phyloP scores from a whole-genome alignment of 2,797 vertebrate species.

The Pseudochirops cupreus region DNA sequence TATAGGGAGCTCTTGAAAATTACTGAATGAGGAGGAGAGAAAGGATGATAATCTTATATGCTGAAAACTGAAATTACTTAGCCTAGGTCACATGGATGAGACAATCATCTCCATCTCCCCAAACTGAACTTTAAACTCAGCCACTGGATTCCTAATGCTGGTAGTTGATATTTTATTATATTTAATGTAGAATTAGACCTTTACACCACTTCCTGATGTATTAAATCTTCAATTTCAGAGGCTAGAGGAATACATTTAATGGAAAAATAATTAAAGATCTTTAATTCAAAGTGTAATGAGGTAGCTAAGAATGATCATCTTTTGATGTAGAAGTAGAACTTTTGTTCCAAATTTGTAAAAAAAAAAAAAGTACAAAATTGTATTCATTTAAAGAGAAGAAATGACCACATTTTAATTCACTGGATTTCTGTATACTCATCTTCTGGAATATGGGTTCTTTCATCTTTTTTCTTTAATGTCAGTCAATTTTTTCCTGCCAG shows the following conservation, averaged over 20 bases:
- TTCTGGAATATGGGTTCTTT: conserved; percentile 34
- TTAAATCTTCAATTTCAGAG: too few relatives aligned
- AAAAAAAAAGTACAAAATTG: too few relatives aligned
- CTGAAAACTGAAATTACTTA: not conserved
- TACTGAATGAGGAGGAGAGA: not conserved
- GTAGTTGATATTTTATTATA: too few relatives aligned
- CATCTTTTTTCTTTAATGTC: conserved; percentile 53
- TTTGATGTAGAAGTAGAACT: too few relatives aligned
- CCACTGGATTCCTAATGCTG: not conserved
- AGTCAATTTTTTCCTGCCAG: conserved; percentile 17
- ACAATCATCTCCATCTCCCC: not conserved
- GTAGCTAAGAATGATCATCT: too few relatives aligned
- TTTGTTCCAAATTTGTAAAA: too few relatives aligned
- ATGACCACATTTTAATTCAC: conserved; percentile 34
- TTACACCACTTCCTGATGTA: not conserved
- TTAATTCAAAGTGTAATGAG: too few relatives aligned
- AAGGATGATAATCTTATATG: not conserved
- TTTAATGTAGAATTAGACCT: not conserved
- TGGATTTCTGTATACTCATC: conserved; percentile 30
- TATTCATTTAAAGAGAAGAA: not conserved
- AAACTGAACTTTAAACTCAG: not conserved
- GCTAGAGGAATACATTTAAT: too few relatives aligned
- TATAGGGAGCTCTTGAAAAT: not conserved
- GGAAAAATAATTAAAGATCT: too few relatives aligned
- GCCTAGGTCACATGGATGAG: accelerated